These are phyloP conservation scores for Orius insidiosus DNA, from an alignment of 1,140 invertebrate species.

Conservation along the genomic window DNA sequence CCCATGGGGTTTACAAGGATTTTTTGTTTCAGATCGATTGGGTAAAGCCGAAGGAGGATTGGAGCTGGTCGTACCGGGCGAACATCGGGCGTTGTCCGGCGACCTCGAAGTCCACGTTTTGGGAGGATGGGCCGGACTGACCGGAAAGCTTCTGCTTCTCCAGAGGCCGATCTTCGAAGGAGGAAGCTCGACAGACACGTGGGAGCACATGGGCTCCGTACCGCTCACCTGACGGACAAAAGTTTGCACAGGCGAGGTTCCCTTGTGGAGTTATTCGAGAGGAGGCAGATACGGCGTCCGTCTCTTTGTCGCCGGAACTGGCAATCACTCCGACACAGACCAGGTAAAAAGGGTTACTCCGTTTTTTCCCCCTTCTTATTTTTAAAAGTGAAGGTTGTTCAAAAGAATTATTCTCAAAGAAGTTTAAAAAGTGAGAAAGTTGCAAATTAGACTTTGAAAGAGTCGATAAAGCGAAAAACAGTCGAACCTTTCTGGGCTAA, in stretches of 20 bases:
- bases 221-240: slow-evolving; percentile 12
- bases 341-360: too few relatives aligned
- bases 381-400: too few relatives aligned
- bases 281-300: slow-evolving; percentile 33
- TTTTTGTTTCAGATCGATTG: too few relatives aligned
- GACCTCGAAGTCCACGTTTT: slow-evolving; percentile 18
- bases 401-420: too few relatives aligned
- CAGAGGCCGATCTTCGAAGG: background rate
- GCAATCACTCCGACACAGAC: too few relatives aligned
- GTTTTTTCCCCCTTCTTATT: too few relatives aligned
- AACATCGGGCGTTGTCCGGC: slow-evolving; percentile 20
- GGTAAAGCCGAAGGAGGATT: too few relatives aligned
- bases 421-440: too few relatives aligned
- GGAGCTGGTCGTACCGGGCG: slow-evolving; percentile 18
- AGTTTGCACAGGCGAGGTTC: slow-evolving; percentile 28
- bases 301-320: slow-evolving; percentile 1
- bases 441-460: too few relatives aligned
- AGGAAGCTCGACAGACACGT: background rate
- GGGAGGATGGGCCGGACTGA: slow-evolving; percentile 6
- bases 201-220: slow-evolving; percentile 7
- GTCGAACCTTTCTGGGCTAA: too few relatives aligned
- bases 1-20: too few relatives aligned
- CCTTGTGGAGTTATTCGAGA: slow-evolving; percentile 50
- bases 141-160: slow-evolving; percentile 12
- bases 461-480: too few relatives aligned